Conservation (phyloP, 2,113 vertebrate species). For the Neolamprologus toae region DNA sequence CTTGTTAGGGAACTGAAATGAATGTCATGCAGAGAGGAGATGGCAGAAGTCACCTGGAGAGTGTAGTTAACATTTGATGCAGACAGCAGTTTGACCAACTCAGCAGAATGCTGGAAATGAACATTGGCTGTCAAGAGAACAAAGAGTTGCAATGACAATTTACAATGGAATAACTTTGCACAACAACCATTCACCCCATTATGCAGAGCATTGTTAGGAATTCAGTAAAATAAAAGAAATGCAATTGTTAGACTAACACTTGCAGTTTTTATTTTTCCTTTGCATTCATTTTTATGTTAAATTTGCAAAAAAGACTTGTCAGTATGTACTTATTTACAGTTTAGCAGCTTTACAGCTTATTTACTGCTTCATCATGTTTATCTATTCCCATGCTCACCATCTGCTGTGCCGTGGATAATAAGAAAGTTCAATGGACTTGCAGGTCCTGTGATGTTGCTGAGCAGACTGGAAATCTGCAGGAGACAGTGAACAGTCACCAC, state of each 20-base stretch:
- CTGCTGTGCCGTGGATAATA: conserved; percentile 67
- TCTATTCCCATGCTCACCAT: conserved; percentile 46
- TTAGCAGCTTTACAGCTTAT: too few relatives aligned
- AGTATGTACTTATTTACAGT: background rate
- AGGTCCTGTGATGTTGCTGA: conserved; percentile 32
- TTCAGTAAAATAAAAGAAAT: background rate
- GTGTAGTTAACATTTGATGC: conserved; percentile 85
- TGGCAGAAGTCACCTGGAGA: conserved; percentile 77
- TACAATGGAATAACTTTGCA: background rate
- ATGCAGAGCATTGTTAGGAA: background rate
- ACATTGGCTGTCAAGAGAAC: conserved; percentile 81
- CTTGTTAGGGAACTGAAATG: background rate
- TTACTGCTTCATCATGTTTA: background rate
- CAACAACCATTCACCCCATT: background rate
- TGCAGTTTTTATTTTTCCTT: background rate
- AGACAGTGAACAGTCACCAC: background rate
- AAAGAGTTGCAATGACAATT: background rate
- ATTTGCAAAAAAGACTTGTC: background rate
- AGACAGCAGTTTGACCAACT: conserved; percentile 88
- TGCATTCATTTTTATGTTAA: background rate
- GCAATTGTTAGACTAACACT: rapidly evolving
- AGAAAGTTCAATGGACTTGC: conserved; percentile 34
- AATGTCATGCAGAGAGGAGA: background rate
- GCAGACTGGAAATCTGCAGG: conserved; percentile 61
- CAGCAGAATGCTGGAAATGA: conserved; percentile 96